Conservation (phyloP, 2,797 vertebrate species). For the Paramormyrops hopkinsi region DNA sequence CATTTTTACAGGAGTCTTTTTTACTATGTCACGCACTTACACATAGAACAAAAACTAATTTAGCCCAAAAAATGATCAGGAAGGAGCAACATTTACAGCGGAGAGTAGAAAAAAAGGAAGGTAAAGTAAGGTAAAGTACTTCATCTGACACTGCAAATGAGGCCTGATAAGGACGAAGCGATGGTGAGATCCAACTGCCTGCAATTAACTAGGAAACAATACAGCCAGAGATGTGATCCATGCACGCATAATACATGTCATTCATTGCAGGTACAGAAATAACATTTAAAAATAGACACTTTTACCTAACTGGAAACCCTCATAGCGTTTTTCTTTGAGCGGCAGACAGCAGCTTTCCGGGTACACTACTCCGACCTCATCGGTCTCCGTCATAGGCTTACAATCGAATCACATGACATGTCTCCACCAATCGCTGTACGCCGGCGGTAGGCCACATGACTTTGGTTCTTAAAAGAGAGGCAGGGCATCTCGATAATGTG, state of each 20-base stretch:
- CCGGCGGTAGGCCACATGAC: not conserved
- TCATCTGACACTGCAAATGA: not conserved
- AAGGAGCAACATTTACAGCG: not conserved
- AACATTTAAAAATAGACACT: not conserved
- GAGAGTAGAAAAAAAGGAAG: not conserved
- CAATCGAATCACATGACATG: conserved; percentile 33
- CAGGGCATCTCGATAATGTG: not conserved
- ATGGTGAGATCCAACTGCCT: not conserved
- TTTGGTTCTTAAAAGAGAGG: not conserved
- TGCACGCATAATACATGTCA: not conserved
- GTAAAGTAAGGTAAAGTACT: not conserved
- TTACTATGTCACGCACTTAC: not conserved
- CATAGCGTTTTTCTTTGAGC: not conserved
- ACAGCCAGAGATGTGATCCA: not conserved
- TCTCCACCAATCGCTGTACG: conserved; percentile 28
- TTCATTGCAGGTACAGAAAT: not conserved
- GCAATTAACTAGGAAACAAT: not conserved
- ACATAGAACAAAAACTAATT: not conserved
- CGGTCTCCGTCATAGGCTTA: conserved; percentile 31
- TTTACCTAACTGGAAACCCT: not conserved
- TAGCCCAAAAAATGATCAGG: not conserved
- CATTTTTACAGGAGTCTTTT: not conserved
- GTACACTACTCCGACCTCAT: conserved; percentile 16
- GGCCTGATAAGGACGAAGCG: not conserved
- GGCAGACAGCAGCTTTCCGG: conserved; percentile 32